phyloP scores from a whole-genome alignment of 2,888 invertebrate genomes.

The Leucophenga montana region DNA sequence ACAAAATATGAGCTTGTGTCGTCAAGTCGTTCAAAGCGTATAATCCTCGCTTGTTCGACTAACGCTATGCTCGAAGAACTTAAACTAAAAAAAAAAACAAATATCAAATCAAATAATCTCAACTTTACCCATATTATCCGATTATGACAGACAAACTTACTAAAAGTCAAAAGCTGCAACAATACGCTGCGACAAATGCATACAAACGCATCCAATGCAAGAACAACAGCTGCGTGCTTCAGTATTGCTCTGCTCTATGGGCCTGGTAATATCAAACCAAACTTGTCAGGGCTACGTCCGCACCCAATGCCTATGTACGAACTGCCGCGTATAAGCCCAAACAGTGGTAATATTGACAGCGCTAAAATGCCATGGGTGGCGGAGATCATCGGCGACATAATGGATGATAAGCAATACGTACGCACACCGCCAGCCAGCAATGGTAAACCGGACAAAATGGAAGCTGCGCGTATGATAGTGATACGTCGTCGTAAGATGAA shows the following conservation, averaged over 20 bases:
- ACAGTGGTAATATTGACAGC: slow-evolving; percentile 52
- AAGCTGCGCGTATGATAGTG: slow-evolving; percentile 82
- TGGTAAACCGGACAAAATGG: slow-evolving; percentile 76
- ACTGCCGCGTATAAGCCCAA: slow-evolving; percentile 34
- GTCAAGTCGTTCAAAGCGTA: slow-evolving; percentile 1
- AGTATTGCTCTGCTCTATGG: neutral
- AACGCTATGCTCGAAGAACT: neutral
- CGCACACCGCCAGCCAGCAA: slow-evolving; percentile 52
- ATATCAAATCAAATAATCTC: slow-evolving; percentile 13
- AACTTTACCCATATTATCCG: slow-evolving; percentile 70
- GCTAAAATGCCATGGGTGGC: slow-evolving; percentile 58
- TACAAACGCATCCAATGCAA: slow-evolving; percentile 25
- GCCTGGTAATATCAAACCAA: slow-evolving; percentile 23
- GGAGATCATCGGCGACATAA: slow-evolving; percentile 69
- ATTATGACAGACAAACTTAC: slow-evolving; percentile 62
- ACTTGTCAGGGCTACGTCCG: slow-evolving; percentile 32
- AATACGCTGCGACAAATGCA: slow-evolving; percentile 38
- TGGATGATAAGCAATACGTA: slow-evolving; percentile 46
- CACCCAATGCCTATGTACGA: slow-evolving; percentile 56
- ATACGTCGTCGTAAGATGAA: slow-evolving; percentile 89
- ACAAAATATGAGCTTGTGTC: slow-evolving; percentile 8
- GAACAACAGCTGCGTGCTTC: neutral
- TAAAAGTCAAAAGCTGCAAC: slow-evolving; percentile 40
- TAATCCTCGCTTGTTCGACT: neutral
- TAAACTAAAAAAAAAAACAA: neutral